A percentile compares a stretch with the other conserved stretches of the same genome.
phyloP scores from a whole-genome alignment of 2,888 invertebrate species.

The Zootermopsis nevadensis region DNA sequence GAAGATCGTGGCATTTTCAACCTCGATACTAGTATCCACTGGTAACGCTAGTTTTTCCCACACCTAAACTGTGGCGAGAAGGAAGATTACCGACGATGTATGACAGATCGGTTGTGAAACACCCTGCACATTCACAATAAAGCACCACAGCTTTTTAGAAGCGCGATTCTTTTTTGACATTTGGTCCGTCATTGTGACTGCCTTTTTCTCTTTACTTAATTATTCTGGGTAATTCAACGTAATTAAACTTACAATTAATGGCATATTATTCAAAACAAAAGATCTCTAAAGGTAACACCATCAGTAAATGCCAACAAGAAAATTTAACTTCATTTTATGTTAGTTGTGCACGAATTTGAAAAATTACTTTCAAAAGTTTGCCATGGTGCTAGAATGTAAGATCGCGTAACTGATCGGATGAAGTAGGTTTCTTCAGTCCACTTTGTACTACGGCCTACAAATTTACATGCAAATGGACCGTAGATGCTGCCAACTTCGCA shows the following conservation, averaged over 20 bases:
- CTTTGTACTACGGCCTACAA: neutral
- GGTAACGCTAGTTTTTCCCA: no score
- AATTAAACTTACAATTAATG: neutral
- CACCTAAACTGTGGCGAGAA: no score
- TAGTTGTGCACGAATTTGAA: neutral
- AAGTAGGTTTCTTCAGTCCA: neutral
- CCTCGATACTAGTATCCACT: no score
- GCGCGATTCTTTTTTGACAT: neutral
- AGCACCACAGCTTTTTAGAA: no score
- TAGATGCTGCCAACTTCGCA: neutral
- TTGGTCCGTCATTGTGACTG: neutral
- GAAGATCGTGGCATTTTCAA: no score
- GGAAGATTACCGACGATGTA: no score
- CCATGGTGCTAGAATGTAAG: neutral
- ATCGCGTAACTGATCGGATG: neutral
- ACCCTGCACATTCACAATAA: no score
- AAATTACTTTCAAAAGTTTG: neutral
- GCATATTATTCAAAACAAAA: neutral
- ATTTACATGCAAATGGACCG: constrained; percentile 12
- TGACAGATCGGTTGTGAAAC: no score
- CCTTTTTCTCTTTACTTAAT: neutral
- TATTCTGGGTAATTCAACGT: neutral
- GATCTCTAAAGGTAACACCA: neutral
- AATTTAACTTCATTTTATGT: neutral
- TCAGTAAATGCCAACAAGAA: neutral